These are phyloP conservation scores for Galeopsomyia nigrocyanea DNA, from an alignment of 2,888 invertebrate species.

Conservation along the genomic window DNA sequence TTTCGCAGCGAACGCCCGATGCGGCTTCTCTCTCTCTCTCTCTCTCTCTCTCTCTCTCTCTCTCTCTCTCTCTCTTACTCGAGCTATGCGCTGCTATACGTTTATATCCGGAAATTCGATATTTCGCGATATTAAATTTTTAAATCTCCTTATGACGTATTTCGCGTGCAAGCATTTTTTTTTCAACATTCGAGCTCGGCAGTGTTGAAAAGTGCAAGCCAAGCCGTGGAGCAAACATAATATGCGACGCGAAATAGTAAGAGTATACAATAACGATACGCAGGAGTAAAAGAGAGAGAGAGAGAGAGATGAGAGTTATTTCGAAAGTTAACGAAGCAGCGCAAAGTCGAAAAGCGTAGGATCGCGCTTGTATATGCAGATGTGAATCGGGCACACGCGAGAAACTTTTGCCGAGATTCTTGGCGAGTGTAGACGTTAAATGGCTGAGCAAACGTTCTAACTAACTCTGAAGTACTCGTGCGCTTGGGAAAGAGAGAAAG, in stretches of 20 bases:
- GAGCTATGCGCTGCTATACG: background rate
- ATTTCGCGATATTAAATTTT: constrained; percentile 49
- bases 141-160: constrained; percentile 39
- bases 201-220: constrained; percentile 27
- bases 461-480: constrained; percentile 61
- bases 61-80: too few species aligned
- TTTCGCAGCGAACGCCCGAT: constrained; percentile 21
- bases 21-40: background rate
- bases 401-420: constrained; percentile 47
- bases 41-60: background rate
- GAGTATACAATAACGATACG: background rate
- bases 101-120: constrained; percentile 48
- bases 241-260: too few species aligned
- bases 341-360: constrained; percentile 4
- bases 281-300: background rate
- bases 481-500: constrained; percentile 23
- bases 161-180: constrained; percentile 38
- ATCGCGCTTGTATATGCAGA: constrained; percentile 1
- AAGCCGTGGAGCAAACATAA: background rate
- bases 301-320: background rate
- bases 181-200: constrained; percentile 36
- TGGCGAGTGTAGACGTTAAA: constrained; percentile 57
- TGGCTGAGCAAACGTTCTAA: constrained; percentile 65
- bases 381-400: constrained; percentile 24
- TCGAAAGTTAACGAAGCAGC: constrained; percentile 19